These are phyloP conservation scores for Paedocypris sp. DNA, from an alignment of 2,113 vertebrate genomes.

Conservation along the genomic window DNA sequence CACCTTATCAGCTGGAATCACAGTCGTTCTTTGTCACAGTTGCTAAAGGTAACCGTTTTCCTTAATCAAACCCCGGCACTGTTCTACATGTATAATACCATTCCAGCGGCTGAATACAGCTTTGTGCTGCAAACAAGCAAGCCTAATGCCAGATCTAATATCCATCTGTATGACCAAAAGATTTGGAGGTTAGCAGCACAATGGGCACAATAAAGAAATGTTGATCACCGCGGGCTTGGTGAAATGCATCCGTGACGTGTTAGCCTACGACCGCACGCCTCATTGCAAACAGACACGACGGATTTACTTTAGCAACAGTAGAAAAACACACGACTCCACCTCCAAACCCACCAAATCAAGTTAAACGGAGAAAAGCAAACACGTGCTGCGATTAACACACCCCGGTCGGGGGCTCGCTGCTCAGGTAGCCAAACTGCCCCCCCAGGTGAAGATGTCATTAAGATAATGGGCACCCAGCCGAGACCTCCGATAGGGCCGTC, in stretches of 20 bases:
- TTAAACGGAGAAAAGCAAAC: slow-evolving; percentile 6
- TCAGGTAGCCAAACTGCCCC: slow-evolving; percentile 16
- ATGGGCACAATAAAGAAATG: slow-evolving; percentile 2
- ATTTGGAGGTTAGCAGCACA: background rate
- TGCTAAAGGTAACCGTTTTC: slow-evolving; percentile 16
- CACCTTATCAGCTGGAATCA: slow-evolving; percentile 2
- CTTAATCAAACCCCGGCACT: background rate
- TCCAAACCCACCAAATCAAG: background rate
- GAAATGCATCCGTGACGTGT: background rate
- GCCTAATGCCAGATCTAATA: slow-evolving; percentile 7
- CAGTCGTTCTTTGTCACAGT: slow-evolving; percentile 6
- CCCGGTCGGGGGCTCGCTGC: background rate
- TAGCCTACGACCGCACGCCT: background rate
- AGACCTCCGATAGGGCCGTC: slow-evolving; percentile 45
- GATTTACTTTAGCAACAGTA: background rate
- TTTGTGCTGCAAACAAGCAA: slow-evolving; percentile 16
- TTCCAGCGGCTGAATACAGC: background rate
- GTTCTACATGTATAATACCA: slow-evolving; percentile 1
- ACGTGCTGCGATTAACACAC: background rate
- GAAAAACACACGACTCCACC: background rate
- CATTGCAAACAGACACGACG: background rate
- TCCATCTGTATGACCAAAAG: background rate
- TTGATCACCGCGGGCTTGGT: background rate
- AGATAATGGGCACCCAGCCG: slow-evolving; percentile 43
- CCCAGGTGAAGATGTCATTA: slow-evolving; percentile 44